A percentile compares a stretch with the other conserved stretches of the same genome.
Conservation (phyloP, 2,797 vertebrate genomes). For the Varecia variegata region DNA sequence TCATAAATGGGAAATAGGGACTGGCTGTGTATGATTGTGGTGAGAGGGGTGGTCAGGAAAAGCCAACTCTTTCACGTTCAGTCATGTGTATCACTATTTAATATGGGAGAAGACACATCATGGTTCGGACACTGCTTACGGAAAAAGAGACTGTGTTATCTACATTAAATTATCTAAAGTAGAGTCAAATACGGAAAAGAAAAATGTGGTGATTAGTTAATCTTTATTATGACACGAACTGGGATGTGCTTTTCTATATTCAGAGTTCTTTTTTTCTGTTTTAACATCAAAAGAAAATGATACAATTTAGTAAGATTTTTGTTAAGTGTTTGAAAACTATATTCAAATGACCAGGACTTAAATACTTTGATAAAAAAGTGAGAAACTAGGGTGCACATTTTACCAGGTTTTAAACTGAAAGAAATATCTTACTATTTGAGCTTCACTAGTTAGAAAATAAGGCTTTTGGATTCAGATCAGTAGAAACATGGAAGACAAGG, state of each 20-base stretch:
- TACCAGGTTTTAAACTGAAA: slow-evolving; percentile 16
- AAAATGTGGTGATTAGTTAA: slow-evolving; percentile 50
- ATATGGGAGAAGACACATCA: slow-evolving; percentile 73
- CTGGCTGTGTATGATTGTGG: not conserved
- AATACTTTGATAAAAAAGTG: slow-evolving; percentile 10
- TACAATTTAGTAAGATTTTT: slow-evolving; percentile 17
- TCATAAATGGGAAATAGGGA: slow-evolving; percentile 65
- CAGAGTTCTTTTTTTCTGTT: not conserved
- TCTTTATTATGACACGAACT: not conserved
- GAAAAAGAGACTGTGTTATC: slow-evolving; percentile 71
- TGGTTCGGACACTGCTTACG: slow-evolving; percentile 72
- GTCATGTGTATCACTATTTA: slow-evolving; percentile 76
- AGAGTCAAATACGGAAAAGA: slow-evolving; percentile 66
- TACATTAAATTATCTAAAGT: slow-evolving; percentile 65
- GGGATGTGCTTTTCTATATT: not conserved
- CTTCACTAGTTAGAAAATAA: slow-evolving; percentile 13
- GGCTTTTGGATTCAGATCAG: not conserved
- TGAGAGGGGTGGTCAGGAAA: slow-evolving; percentile 39
- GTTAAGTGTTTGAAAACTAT: slow-evolving; percentile 40
- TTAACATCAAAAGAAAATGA: slow-evolving; percentile 10
- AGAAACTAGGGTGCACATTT: not conserved
- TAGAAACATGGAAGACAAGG: not conserved
- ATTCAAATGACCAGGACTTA: not conserved
- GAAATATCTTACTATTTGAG: slow-evolving; percentile 19
- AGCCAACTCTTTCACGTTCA: slow-evolving; percentile 76